Percentiles rank a stretch among this genome's conserved stretches.
These are phyloP conservation scores for Sphenopsis melanotis DNA, from an alignment of 2,797 vertebrate genomes.

Conservation along the genomic window DNA sequence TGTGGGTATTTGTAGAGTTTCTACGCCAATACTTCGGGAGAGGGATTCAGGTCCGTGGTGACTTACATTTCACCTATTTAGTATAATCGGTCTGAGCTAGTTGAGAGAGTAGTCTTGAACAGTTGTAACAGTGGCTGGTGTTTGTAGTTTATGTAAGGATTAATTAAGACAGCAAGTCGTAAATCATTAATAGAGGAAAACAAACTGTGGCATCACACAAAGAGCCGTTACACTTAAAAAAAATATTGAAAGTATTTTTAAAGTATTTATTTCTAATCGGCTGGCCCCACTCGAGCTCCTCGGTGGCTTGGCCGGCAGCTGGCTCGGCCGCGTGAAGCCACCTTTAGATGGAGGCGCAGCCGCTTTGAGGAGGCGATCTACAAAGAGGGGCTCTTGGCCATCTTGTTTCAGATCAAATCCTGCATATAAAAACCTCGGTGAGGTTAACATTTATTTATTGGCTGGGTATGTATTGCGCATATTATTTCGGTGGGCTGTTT, in stretches of 20 bases:
- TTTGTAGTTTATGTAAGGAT: conserved; percentile 83
- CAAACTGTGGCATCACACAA: conserved; percentile 70
- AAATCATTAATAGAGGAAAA: conserved; percentile 76
- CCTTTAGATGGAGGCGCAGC: conserved; percentile 55
- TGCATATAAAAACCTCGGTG: conserved; percentile 22
- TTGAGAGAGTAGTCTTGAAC: conserved; percentile 83
- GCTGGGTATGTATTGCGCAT: conserved; percentile 34
- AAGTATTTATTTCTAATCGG: conserved; percentile 76
- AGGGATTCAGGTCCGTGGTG: conserved; percentile 78
- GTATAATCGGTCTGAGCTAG: conserved; percentile 80
- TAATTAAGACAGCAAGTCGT: conserved; percentile 77
- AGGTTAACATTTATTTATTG: conserved; percentile 56
- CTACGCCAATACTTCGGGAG: conserved; percentile 84
- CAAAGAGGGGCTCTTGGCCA: conserved; percentile 70
- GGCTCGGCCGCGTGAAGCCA: conserved; percentile 63
- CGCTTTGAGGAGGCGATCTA: conserved; percentile 57
- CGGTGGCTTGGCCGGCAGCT: conserved; percentile 69
- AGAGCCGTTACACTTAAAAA: conserved; percentile 61
- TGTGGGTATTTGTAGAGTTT: conserved; percentile 87
- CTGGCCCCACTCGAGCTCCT: conserved; percentile 70
- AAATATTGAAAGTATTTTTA: conserved; percentile 12
- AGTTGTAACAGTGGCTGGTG: conserved; percentile 88
- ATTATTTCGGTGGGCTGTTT: conserved; percentile 30
- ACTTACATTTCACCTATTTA: conserved; percentile 78
- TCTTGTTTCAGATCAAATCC: conserved; percentile 52